These are phyloP conservation scores for Temnothorax rugatulus DNA, from an alignment of 2,888 invertebrate genomes.

Conservation along the genomic window DNA sequence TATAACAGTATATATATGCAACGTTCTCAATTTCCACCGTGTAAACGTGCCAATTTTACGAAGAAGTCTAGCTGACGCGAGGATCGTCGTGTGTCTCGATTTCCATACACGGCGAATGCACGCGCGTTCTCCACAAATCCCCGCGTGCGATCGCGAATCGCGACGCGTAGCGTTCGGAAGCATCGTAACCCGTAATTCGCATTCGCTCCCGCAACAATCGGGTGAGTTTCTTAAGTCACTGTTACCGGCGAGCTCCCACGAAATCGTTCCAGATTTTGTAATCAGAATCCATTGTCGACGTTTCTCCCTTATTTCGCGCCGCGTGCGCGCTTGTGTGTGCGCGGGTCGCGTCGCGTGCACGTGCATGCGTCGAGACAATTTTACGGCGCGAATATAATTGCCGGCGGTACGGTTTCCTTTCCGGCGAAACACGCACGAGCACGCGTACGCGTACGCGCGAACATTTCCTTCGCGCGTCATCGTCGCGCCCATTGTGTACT, in stretches of 20 bases:
- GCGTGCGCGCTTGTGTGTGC: conserved; percentile 40
- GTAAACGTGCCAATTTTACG: background rate
- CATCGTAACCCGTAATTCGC: conserved; percentile 63
- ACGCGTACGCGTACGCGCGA: conserved; percentile 59
- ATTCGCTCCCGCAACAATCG: conserved; percentile 72
- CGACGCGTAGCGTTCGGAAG: conserved; percentile 54
- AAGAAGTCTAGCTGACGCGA: background rate
- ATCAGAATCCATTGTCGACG: conserved; percentile 73
- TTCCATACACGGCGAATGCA: background rate
- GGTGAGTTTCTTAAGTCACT: conserved; percentile 75
- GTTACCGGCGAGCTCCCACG: conserved; percentile 76
- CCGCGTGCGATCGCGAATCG: conserved; percentile 67
- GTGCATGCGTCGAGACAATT: conserved; percentile 73
- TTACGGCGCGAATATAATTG: conserved; percentile 78
- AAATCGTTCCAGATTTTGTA: conserved; percentile 81
- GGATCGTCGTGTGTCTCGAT: background rate
- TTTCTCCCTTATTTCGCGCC: conserved; percentile 43
- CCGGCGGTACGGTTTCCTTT: conserved; percentile 66
- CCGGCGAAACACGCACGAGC: conserved; percentile 59
- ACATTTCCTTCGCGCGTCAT: conserved; percentile 55
- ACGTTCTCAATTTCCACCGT: background rate
- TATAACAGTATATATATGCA: background rate
- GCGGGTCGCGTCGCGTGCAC: conserved; percentile 55
- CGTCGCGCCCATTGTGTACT: conserved; percentile 66
- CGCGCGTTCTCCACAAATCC: conserved; percentile 55